These are phyloP conservation scores for Oceanites oceanicus DNA, from an alignment of 2,113 vertebrate genomes.

Conservation along the genomic window DNA sequence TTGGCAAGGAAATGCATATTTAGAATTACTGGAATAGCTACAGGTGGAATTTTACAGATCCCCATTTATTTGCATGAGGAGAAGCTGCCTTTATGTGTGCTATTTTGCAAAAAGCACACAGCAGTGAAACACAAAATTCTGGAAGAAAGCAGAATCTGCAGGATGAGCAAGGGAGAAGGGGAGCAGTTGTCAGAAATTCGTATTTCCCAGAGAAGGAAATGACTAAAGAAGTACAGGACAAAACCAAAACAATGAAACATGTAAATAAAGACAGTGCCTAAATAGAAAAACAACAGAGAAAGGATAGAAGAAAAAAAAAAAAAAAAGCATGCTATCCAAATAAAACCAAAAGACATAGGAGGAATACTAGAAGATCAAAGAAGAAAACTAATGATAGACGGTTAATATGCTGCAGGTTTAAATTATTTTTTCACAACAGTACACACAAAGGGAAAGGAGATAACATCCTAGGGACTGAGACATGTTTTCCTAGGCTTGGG, in stretches of 20 bases:
- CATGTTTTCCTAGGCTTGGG: slow-evolving; percentile 38
- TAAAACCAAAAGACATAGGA: slow-evolving; percentile 28
- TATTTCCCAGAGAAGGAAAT: not conserved
- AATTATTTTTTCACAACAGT: slow-evolving; percentile 49
- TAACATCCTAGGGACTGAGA: slow-evolving; percentile 44
- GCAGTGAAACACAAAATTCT: not conserved
- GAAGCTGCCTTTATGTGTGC: not conserved
- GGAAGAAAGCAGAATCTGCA: not conserved
- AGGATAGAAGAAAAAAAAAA: not conserved
- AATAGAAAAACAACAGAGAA: not conserved
- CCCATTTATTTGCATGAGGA: not conserved
- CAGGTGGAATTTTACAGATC: not conserved
- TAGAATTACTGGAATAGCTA: not conserved
- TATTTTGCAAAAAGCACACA: not conserved
- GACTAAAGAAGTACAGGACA: not conserved
- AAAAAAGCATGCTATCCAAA: not conserved
- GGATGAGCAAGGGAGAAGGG: not conserved
- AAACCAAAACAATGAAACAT: not conserved
- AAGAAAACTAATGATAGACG: slow-evolving; percentile 49
- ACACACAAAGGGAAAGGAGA: slow-evolving; percentile 40
- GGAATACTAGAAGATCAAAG: slow-evolving; percentile 20
- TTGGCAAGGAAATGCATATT: not conserved
- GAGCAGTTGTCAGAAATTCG: not conserved
- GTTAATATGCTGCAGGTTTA: slow-evolving; percentile 20
- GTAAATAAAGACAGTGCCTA: not conserved